Conservation (phyloP, 2,113 vertebrate species). For the Hydrochoerus hydrochaeris region DNA sequence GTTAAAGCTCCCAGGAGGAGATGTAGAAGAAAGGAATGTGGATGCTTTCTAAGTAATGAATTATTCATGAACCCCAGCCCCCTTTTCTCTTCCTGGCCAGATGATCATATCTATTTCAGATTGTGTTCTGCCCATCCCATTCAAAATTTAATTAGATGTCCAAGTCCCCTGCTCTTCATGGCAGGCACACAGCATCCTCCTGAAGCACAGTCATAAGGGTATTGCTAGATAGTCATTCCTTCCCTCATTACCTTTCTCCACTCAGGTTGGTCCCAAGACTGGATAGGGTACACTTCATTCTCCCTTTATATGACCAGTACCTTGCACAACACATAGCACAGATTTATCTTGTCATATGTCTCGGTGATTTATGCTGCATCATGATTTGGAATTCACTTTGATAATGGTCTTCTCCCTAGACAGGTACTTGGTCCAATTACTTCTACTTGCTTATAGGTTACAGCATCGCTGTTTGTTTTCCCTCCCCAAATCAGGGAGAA, state of each 20-base stretch:
- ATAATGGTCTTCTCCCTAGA: not conserved
- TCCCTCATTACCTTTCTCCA: not conserved
- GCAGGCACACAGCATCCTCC: not conserved
- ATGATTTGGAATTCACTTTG: constrained; percentile 1
- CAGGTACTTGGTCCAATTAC: not conserved
- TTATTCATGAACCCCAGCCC: not conserved
- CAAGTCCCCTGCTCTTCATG: not conserved
- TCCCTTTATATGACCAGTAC: not conserved
- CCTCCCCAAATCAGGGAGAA: not conserved
- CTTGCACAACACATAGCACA: not conserved
- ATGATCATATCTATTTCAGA: not conserved
- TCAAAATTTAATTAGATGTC: not conserved
- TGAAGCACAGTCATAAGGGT: not conserved
- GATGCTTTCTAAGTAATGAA: not conserved
- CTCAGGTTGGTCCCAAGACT: not conserved
- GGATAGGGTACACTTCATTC: not conserved
- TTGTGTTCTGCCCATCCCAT: not conserved
- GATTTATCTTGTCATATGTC: not conserved
- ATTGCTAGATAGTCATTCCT: not conserved
- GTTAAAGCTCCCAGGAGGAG: not conserved
- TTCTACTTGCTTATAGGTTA: not conserved
- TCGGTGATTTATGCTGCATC: not conserved
- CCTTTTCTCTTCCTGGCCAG: not conserved
- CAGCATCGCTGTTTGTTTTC: not conserved
- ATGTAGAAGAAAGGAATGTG: not conserved